These are phyloP conservation scores for Thoracochromis brauschi DNA, from an alignment of 2,113 vertebrate species.

Conservation along the genomic window DNA sequence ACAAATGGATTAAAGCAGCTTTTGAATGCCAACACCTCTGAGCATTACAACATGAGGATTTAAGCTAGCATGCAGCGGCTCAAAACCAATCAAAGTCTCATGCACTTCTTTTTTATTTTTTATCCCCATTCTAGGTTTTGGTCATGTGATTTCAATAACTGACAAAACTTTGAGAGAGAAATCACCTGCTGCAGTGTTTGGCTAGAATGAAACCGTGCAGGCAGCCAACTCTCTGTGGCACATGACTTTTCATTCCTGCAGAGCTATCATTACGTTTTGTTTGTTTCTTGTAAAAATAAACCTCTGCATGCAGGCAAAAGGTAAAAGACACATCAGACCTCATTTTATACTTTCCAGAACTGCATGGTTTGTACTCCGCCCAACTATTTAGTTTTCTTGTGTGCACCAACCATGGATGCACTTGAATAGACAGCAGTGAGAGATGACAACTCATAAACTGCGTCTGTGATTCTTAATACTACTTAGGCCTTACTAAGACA, in stretches of 20 bases:
- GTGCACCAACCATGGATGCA: background rate
- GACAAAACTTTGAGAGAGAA: background rate
- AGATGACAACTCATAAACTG: background rate
- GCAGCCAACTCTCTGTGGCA: background rate
- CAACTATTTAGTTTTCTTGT: background rate
- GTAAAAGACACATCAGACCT: background rate
- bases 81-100: background rate
- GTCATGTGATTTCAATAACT: background rate
- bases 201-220: background rate
- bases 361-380: background rate
- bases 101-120: background rate
- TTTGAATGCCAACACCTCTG: background rate
- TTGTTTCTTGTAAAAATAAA: constrained; percentile 6
- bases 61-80: background rate
- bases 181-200: background rate
- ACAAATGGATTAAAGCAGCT: background rate
- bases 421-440: background rate
- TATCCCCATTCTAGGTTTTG: background rate
- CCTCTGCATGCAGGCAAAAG: background rate
- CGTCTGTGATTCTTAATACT: background rate
- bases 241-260: background rate
- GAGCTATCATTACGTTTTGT: background rate
- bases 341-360: constrained; percentile 3
- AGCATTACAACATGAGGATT: background rate
- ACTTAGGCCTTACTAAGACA: background rate